These are phyloP conservation scores for Clinocottus analis DNA, from an alignment of 2,113 vertebrate species.

Conservation along the genomic window DNA sequence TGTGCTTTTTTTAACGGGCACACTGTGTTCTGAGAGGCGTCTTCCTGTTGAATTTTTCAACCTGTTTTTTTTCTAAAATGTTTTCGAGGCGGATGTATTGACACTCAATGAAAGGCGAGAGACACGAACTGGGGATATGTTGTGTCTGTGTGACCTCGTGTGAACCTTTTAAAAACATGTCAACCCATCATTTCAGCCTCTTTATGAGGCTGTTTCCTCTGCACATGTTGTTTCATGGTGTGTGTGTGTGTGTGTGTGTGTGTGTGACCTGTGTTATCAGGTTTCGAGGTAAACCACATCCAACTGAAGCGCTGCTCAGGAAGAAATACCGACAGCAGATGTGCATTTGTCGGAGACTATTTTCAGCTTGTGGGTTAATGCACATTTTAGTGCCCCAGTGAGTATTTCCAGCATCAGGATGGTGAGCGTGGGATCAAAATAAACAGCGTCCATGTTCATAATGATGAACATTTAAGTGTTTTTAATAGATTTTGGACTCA, in stretches of 20 bases:
- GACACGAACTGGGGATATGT: neutral
- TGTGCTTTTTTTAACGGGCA: neutral
- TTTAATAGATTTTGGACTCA: neutral
- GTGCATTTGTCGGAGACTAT: neutral
- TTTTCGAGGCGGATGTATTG: too few species aligned
- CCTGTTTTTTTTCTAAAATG: neutral
- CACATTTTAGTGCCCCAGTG: neutral
- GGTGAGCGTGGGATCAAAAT: neutral
- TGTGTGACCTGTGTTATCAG: neutral
- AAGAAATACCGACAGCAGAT: neutral
- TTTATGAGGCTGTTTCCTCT: neutral
- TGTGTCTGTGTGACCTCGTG: neutral
- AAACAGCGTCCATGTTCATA: neutral
- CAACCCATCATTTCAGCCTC: neutral
- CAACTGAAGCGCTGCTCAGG: neutral
- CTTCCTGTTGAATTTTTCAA: neutral
- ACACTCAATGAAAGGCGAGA: neutral
- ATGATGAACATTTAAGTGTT: neutral
- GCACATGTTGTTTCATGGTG: neutral
- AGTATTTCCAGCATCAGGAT: neutral
- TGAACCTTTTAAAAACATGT: neutral
- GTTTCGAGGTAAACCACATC: neutral
- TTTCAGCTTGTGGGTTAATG: neutral
- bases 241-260: constrained; percentile 17
- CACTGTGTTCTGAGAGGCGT: neutral